Evolutionary conservation across 2,797 vertebrate genomes (phyloP).

Genomic region (Siniperca scherzeri): DNA sequence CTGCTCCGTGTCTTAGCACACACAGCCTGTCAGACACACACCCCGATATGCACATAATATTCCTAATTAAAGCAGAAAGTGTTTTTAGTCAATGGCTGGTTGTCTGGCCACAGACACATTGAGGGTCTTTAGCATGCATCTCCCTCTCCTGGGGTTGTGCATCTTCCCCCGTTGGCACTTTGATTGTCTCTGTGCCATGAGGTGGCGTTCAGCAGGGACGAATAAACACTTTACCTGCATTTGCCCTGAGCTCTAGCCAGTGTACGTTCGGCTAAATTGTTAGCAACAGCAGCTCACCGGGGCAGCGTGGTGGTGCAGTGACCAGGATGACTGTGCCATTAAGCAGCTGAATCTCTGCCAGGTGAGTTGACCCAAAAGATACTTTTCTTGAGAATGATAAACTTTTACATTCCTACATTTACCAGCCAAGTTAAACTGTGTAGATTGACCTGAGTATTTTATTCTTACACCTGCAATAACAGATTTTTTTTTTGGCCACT

Average conservation of each 20-base stretch:
- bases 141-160: conserved; percentile 58
- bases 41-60: not conserved
- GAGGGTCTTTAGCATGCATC: conserved; percentile 60
- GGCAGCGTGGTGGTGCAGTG: not conserved
- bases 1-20: conserved; percentile 17
- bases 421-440: not conserved
- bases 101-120: conserved; percentile 19
- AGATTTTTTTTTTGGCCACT: not conserved
- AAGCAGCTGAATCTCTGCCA: conserved; percentile 4
- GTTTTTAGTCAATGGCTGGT: conserved; percentile 20
- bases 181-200: conserved; percentile 64
- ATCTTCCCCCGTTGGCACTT: conserved; percentile 73
- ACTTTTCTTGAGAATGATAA: too few species aligned
- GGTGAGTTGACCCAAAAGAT: not conserved
- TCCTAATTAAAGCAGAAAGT: conserved; percentile 39
- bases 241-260: not conserved
- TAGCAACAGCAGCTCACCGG: not conserved
- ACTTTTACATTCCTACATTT: not conserved
- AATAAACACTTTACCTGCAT: conserved; percentile 57
- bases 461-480: not conserved
- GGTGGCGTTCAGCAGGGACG: conserved; percentile 10
- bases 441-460: not conserved
- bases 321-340: not conserved
- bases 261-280: not conserved
- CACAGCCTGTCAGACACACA: conserved; percentile 8